A percentile compares a stretch with the other conserved stretches of the same genome.
These are phyloP conservation scores for Polymixis lichenea DNA, from an alignment of 2,888 invertebrate genomes.

Conservation along the genomic window DNA sequence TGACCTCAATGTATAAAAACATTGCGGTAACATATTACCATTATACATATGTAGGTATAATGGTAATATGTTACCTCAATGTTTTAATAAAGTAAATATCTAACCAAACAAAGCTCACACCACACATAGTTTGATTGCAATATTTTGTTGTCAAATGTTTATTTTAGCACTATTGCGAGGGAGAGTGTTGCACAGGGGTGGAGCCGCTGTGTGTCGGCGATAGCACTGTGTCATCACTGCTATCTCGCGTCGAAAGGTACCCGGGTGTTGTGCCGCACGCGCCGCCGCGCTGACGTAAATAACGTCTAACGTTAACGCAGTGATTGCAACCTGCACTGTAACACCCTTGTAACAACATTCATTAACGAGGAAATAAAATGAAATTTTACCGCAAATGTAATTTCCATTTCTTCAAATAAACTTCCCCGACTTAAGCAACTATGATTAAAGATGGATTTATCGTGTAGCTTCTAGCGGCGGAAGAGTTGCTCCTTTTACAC, in stretches of 20 bases:
- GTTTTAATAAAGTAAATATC: constrained; percentile 19
- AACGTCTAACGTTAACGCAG: constrained; percentile 47
- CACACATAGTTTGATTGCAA: constrained; percentile 45
- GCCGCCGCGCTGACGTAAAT: constrained; percentile 31
- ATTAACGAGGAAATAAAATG: constrained; percentile 32
- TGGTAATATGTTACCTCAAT: no score
- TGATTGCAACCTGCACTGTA: constrained; percentile 36
- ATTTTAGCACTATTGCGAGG: constrained; percentile 53
- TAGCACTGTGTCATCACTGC: constrained; percentile 73
- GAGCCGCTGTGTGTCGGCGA: constrained; percentile 69
- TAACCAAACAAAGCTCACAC: not conserved
- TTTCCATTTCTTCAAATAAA: constrained; percentile 18
- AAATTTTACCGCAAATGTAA: constrained; percentile 21
- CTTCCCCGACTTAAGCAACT: not conserved
- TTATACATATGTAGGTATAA: no score
- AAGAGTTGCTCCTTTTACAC: constrained; percentile 25
- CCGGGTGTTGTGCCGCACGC: constrained; percentile 35
- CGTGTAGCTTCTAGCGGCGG: constrained; percentile 3
- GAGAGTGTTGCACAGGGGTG: constrained; percentile 42
- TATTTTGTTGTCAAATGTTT: constrained; percentile 52
- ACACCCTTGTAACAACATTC: constrained; percentile 30
- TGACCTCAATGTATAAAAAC: no score
- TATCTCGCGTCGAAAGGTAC: constrained; percentile 70
- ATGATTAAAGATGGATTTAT: constrained; percentile 16
- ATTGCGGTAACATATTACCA: no score